phyloP scores from a whole-genome alignment of 2,113 vertebrate genomes.

The Anarrhichthys ocellatus region DNA sequence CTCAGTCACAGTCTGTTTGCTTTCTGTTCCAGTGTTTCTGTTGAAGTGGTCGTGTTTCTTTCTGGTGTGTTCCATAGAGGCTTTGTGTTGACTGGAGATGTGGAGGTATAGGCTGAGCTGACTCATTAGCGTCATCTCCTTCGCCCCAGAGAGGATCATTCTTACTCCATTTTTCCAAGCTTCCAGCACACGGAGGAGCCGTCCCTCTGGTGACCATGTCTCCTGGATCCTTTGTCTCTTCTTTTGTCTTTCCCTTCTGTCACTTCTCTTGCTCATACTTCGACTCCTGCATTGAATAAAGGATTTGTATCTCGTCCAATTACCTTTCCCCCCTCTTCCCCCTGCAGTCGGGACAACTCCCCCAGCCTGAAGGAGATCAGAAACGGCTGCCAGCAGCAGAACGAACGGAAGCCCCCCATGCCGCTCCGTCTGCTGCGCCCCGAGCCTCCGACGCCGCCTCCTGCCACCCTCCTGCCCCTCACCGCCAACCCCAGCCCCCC shows the following conservation, averaged over 20 bases:
- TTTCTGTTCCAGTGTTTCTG: background rate
- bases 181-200: conserved; percentile 17
- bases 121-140: conserved; percentile 31
- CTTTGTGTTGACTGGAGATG: conserved; percentile 9
- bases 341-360: conserved; percentile 93
- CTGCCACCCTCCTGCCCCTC: conserved; percentile 63
- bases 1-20: background rate
- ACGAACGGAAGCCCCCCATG: conserved; percentile 95
- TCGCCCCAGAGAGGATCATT: conserved; percentile 25
- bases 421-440: conserved; percentile 94
- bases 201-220: conserved; percentile 17
- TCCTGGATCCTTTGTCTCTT: conserved; percentile 5
- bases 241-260: background rate
- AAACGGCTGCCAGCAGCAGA: conserved; percentile 97
- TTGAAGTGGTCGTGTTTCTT: background rate
- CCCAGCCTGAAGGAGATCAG: conserved; percentile 99
- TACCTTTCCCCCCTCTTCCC: background rate
- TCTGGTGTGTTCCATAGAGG: background rate
- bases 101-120: background rate
- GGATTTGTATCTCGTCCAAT: background rate
- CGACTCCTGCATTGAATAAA: background rate
- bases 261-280: background rate
- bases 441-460: conserved; percentile 87
- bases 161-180: conserved; percentile 35
- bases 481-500: conserved; percentile 41